phyloP scores from a whole-genome alignment of 2,797 vertebrate species.

The Chromis chromis region DNA sequence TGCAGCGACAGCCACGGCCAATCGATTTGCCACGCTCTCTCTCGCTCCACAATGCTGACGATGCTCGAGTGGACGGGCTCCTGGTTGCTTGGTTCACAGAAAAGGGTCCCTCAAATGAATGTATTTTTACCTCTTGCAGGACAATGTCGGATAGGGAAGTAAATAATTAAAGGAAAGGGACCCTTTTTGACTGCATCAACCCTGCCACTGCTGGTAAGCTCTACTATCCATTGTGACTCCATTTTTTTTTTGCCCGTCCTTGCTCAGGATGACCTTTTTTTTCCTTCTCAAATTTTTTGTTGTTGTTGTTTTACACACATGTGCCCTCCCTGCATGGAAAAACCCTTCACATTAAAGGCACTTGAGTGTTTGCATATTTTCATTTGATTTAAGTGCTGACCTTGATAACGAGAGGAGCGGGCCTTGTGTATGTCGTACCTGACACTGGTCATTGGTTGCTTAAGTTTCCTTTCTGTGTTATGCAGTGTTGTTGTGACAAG shows the following conservation, averaged over 20 bases:
- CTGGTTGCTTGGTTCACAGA: slow-evolving; percentile 84
- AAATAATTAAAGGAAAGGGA: slow-evolving; percentile 92
- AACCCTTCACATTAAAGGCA: slow-evolving; percentile 77
- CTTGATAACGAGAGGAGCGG: slow-evolving; percentile 57
- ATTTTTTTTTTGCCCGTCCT: slow-evolving; percentile 82
- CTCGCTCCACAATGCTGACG: slow-evolving; percentile 80
- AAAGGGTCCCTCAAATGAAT: slow-evolving; percentile 89
- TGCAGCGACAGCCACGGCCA: slow-evolving; percentile 68
- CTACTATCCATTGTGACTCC: slow-evolving; percentile 88
- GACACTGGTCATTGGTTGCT: slow-evolving; percentile 60
- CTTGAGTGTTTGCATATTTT: slow-evolving; percentile 74
- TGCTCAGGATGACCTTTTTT: slow-evolving; percentile 75
- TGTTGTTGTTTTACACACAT: slow-evolving; percentile 67
- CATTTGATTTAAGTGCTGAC: slow-evolving; percentile 62
- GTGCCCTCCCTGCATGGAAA: slow-evolving; percentile 85
- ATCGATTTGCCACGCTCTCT: slow-evolving; percentile 75
- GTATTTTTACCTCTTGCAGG: slow-evolving; percentile 91
- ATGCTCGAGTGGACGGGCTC: slow-evolving; percentile 86
- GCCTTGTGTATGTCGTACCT: slow-evolving; percentile 55
- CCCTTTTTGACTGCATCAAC: slow-evolving; percentile 91
- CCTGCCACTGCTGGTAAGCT: slow-evolving; percentile 92
- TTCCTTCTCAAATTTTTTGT: slow-evolving; percentile 54
- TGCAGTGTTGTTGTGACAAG: slow-evolving; percentile 65
- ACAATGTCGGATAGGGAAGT: slow-evolving; percentile 91
- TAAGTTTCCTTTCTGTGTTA: slow-evolving; percentile 69